Conservation (phyloP, 2,888 invertebrate genomes). For the Lordiphosa fenestrarum region DNA sequence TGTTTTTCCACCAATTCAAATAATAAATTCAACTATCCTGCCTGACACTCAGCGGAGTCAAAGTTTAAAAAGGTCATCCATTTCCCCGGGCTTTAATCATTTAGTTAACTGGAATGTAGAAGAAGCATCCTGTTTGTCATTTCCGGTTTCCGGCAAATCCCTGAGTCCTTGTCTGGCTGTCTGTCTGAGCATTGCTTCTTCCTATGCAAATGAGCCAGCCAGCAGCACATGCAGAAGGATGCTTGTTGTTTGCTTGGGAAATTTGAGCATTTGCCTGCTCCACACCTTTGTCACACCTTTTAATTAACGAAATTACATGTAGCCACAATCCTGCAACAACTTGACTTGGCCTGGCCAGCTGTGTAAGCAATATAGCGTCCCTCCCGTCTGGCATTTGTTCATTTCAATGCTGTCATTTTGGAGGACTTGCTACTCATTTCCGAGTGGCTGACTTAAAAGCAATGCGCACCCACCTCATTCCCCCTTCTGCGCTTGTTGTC, state of each 20-base stretch:
- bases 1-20: not conserved
- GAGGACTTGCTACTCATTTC: constrained; percentile 24
- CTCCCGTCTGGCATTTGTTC: constrained; percentile 15
- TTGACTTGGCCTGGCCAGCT: constrained; percentile 9
- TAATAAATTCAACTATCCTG: not conserved
- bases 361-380: constrained; percentile 7
- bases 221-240: not conserved
- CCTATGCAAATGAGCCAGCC: constrained; percentile 12
- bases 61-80: no score
- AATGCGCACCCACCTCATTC: constrained; percentile 2
- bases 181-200: constrained; percentile 23
- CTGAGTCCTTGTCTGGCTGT: constrained; percentile 14
- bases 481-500: not conserved
- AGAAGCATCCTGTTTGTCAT: constrained; percentile 11
- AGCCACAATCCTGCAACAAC: constrained; percentile 13
- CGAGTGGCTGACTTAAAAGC: constrained; percentile 46
- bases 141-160: constrained; percentile 1
- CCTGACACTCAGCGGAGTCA: no score
- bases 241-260: constrained; percentile 37
- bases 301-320: constrained; percentile 67
- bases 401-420: constrained; percentile 35
- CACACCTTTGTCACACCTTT: constrained; percentile 56
- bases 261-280: constrained; percentile 21
- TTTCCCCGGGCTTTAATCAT: not conserved
- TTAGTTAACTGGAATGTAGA: not conserved